phyloP scores from a whole-genome alignment of 1,140 invertebrate genomes.

The Telenomus remus region DNA sequence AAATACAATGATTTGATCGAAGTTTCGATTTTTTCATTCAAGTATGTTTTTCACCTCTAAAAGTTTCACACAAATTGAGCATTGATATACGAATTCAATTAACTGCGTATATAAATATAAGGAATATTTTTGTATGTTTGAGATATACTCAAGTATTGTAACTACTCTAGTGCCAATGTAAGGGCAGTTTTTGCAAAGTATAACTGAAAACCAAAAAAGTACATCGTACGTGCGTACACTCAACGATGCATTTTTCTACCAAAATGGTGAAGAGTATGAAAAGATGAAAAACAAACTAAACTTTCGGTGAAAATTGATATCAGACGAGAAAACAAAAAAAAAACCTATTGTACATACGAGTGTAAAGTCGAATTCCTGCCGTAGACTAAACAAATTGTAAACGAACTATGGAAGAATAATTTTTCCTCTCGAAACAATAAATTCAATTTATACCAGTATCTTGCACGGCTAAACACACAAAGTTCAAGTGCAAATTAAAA shows the following conservation, averaged over 20 bases:
- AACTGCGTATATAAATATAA: conserved; percentile 24
- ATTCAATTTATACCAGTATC: conserved; percentile 47
- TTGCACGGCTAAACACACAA: conserved; percentile 37
- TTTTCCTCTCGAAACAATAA: conserved; percentile 48
- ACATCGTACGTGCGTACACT: conserved; percentile 53
- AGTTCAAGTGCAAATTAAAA: conserved; percentile 53
- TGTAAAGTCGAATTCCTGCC: conserved; percentile 56
- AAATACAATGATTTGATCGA: too few relatives aligned
- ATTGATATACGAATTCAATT: conserved; percentile 26
- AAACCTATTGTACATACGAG: conserved; percentile 68
- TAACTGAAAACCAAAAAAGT: conserved; percentile 11
- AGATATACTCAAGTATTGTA: conserved; percentile 23
- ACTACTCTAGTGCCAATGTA: conserved; percentile 33
- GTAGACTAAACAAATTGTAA: conserved; percentile 52
- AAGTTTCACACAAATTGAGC: background rate
- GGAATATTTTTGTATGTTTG: conserved; percentile 47
- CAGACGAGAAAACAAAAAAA: conserved; percentile 45
- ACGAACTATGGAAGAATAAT: conserved; percentile 38
- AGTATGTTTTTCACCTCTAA: background rate
- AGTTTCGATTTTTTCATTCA: background rate
- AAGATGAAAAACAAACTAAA: conserved; percentile 5
- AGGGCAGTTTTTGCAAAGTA: conserved; percentile 37
- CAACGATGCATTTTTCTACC: conserved; percentile 49
- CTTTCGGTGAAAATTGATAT: conserved; percentile 19
- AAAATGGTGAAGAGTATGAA: background rate